A percentile compares a stretch with the other conserved stretches of the same genome.
Conservation (phyloP, 2,888 invertebrate species). For the Drosophila macrospina region DNA sequence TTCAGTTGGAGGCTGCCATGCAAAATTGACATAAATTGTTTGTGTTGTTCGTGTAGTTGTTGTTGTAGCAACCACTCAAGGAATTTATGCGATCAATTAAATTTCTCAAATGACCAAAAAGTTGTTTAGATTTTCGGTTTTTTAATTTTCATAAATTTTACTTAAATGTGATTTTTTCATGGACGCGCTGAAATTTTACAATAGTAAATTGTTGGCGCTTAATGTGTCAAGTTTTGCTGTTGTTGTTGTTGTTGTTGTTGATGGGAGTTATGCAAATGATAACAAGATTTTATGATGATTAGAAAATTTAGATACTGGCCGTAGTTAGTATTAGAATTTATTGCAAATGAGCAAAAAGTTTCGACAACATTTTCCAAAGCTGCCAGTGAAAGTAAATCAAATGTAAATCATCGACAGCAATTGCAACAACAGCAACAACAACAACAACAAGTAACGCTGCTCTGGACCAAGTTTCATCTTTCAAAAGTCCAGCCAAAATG, state of each 20-base stretch:
- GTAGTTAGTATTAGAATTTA: conserved; percentile 66
- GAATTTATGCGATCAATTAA: conserved; percentile 83
- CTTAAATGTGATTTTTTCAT: conserved; percentile 75
- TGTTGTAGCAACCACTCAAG: conserved; percentile 34
- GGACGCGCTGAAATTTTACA: conserved; percentile 24
- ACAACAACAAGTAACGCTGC: conserved; percentile 13
- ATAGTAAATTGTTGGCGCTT: conserved; percentile 68
- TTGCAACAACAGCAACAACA: conserved; percentile 50
- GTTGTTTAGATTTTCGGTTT: conserved; percentile 64
- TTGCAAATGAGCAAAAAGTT: conserved; percentile 68
- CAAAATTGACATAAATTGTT: conserved; percentile 74
- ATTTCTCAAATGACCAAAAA: conserved; percentile 77
- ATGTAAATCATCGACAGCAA: conserved; percentile 79
- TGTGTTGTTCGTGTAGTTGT: conserved; percentile 37
- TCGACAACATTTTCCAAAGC: conserved; percentile 9
- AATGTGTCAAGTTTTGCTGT: conserved; percentile 70
- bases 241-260: too few relatives aligned
- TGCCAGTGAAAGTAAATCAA: conserved; percentile 74
- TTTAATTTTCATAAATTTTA: conserved; percentile 85
- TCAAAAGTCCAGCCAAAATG: conserved; percentile 70
- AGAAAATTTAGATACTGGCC: conserved; percentile 69
- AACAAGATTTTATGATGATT: conserved; percentile 82
- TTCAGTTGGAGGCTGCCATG: conserved; percentile 13
- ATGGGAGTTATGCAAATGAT: conserved; percentile 69
- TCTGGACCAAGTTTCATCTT: conserved; percentile 72